Evolutionary conservation across 2,797 vertebrate species (phyloP).

Genomic region (Gadopsis bispinosus): DNA sequence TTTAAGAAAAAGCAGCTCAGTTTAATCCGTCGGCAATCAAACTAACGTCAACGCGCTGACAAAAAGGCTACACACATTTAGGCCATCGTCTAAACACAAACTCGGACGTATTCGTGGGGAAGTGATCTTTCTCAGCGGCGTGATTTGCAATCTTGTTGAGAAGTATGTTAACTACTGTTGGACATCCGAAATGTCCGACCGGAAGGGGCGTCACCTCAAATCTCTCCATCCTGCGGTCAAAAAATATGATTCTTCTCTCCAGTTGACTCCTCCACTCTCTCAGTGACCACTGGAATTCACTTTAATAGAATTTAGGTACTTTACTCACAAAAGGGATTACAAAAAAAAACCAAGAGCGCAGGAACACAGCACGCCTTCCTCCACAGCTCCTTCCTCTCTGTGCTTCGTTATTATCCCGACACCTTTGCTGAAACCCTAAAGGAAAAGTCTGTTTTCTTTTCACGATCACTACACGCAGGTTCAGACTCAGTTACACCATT

Average conservation of each 20-base stretch:
- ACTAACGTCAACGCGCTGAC: not conserved
- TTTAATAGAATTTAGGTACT: not conserved
- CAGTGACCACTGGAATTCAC: not conserved
- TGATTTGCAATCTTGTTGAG: not conserved
- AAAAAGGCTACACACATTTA: not conserved
- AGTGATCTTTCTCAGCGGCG: not conserved
- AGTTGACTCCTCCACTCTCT: not conserved
- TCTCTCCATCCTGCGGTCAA: not conserved
- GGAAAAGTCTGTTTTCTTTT: slow-evolving; percentile 25
- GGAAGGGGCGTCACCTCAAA: not conserved
- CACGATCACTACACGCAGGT: not conserved
- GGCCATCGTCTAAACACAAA: not conserved
- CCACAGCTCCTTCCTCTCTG: slow-evolving; percentile 30
- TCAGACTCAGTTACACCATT: not conserved
- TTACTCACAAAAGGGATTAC: not conserved
- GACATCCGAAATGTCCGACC: not conserved
- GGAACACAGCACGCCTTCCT: not conserved
- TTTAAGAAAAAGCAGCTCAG: too few species aligned
- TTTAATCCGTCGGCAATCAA: too few species aligned
- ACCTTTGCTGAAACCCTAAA: slow-evolving; percentile 11
- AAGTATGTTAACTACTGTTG: not conserved
- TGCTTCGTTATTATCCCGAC: slow-evolving; percentile 17
- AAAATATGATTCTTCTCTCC: not conserved
- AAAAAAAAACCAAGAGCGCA: too few species aligned
- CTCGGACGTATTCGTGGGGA: not conserved